Conservation (phyloP, 1,140 invertebrate genomes). For the Hormaphis cornu region DNA sequence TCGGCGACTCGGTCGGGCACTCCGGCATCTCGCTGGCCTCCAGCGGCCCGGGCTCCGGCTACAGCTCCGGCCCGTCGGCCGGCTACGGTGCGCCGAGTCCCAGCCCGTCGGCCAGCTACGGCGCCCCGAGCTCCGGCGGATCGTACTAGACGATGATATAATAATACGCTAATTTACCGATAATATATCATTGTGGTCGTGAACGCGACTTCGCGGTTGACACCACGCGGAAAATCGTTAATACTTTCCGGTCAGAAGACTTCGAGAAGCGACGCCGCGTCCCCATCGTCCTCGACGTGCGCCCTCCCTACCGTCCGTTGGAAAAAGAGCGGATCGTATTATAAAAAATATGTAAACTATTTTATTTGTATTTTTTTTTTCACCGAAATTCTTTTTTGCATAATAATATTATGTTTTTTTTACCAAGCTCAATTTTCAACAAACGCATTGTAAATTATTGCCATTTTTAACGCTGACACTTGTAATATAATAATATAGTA, state of each 20-base stretch:
- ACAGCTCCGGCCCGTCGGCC: neutral
- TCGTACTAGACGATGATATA: conserved; percentile 36
- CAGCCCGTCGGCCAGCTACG: conserved; percentile 24
- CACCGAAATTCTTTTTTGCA: neutral
- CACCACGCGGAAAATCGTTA: conserved; percentile 9
- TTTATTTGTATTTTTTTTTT: conserved; percentile 9
- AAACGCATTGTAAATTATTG: too few species aligned
- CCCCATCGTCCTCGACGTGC: neutral
- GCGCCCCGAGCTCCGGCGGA: conserved; percentile 34
- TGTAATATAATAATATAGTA: neutral
- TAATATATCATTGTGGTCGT: too few species aligned
- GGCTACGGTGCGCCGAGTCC: conserved; percentile 23
- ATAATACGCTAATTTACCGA: too few species aligned
- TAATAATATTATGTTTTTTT: neutral
- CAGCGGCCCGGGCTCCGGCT: neutral
- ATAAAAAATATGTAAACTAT: conserved; percentile 13
- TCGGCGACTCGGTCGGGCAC: neutral
- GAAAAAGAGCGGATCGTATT: too few species aligned
- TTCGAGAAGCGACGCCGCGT: neutral
- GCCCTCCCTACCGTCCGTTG: too few species aligned
- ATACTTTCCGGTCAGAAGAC: neutral
- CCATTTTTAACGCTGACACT: neutral
- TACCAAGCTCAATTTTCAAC: conserved; percentile 3
- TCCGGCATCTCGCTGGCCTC: neutral
- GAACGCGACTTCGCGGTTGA: neutral